phyloP scores from a whole-genome alignment of 1,140 invertebrate species.

The Pentalonia nigronervosa region DNA sequence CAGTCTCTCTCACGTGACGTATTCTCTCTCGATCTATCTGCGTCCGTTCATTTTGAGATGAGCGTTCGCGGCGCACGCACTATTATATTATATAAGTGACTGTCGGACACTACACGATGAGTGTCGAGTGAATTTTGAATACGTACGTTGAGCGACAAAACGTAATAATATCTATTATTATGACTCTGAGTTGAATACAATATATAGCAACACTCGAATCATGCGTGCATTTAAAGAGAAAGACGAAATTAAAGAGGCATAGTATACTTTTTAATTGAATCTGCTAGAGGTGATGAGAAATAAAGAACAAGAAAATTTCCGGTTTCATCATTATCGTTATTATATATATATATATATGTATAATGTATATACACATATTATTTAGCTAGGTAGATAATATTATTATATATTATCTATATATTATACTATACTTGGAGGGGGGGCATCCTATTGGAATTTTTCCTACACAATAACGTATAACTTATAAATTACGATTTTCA shows the following conservation, averaged over 20 bases:
- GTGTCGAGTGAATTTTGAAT: conserved; percentile 2
- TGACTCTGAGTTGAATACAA: background rate
- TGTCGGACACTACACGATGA: background rate
- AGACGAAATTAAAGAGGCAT: background rate
- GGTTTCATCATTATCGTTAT: background rate
- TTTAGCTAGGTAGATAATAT: too few species aligned
- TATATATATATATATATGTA: background rate
- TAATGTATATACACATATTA: too few species aligned
- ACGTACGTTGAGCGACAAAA: background rate
- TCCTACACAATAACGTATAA: background rate
- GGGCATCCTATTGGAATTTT: background rate
- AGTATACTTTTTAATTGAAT: background rate
- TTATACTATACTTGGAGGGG: too few species aligned
- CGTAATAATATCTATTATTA: background rate
- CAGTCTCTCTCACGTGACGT: too few species aligned
- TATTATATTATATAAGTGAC: background rate
- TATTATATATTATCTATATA: too few species aligned
- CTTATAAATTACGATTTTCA: background rate
- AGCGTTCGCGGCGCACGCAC: background rate
- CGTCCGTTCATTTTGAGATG: background rate
- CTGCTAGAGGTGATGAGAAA: background rate
- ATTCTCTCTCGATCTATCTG: background rate
- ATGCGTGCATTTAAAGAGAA: background rate
- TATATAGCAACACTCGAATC: background rate
- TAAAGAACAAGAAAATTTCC: background rate